These are phyloP conservation scores for Irena cyanogastra DNA, from an alignment of 2,113 vertebrate genomes.

Conservation along the genomic window DNA sequence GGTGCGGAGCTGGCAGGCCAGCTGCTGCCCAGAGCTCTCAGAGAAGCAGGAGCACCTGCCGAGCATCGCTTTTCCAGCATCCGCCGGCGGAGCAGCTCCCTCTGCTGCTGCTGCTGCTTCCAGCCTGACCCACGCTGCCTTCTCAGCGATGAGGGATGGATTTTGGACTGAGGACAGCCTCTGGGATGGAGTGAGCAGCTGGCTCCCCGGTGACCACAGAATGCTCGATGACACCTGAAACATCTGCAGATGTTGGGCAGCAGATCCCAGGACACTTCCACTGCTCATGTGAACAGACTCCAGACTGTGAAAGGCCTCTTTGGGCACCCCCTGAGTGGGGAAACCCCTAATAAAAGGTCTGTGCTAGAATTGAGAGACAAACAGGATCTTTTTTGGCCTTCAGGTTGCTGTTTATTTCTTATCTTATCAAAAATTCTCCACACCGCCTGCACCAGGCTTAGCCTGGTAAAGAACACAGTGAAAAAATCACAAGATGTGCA, in stretches of 20 bases:
- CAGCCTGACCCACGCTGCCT: neutral
- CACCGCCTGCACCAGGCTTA: no score
- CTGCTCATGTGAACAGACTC: neutral
- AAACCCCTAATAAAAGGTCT: no score
- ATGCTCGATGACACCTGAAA: neutral
- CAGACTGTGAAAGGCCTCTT: no score
- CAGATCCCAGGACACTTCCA: neutral
- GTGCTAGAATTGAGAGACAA: no score
- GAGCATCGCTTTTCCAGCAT: neutral
- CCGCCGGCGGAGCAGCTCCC: conserved; percentile 9
- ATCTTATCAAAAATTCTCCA: no score
- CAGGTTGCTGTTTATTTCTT: no score
- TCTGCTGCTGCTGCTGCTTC: conserved; percentile 42
- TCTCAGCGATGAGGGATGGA: neutral
- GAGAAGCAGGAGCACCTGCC: neutral
- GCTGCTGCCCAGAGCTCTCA: neutral
- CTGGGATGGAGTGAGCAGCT: neutral
- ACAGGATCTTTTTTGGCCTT: no score
- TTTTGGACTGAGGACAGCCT: neutral
- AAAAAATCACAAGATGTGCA: no score
- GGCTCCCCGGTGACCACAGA: neutral
- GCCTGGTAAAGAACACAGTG: no score
- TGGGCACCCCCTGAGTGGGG: no score
- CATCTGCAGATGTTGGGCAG: neutral
- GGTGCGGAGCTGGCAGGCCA: neutral